Base-by-base conservation (phyloP, 2,797 vertebrate genomes). In the Caiman crocodilus region DNA sequence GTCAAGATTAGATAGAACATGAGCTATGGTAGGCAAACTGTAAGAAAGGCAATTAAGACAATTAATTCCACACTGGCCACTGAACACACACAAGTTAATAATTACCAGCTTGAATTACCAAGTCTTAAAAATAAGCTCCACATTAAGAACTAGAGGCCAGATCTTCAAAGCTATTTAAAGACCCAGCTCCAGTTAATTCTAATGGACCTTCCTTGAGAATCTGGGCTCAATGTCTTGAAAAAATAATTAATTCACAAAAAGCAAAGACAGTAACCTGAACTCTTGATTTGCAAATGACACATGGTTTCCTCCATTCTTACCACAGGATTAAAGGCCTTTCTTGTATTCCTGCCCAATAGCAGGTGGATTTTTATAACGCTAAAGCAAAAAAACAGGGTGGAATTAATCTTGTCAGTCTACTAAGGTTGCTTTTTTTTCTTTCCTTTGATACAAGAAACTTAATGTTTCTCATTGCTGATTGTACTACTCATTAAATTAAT, bases 401-500 rank as follows among this genome's bases (percentile, higher is more conserved):
- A 2, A 5, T 30, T 32, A 67, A n/a, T 10, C 18, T 67, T 32
- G 65, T 32, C 21, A 67, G 17, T 25, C 21, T 65, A 69, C 30
- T 7, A 20, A 69, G 32, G 65, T 32, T 28, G n/a, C 11, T 57
- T 76, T 58, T 6, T 8, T 50, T 26, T 0, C 60, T 65, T 73
- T 79, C 81, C 32, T 13, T 25, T 1, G 59, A 6, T 6, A 83
- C n/a, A 10, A 90, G 59, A 92, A 94, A 59, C 4, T n/a, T 16
- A 26, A 5, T 1, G 0, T 74, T 82, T 92, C 87, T 65, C 58
- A 81, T 79, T 90, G 63, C 82, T 92, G 86, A 56, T 76, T 87
- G 26, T 81, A 61, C 77, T 80, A 84, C 77, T 92, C 56, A 88
- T 90, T 92, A 94, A 88, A 94, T 71, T 71, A 94, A 94, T 96